A percentile compares a stretch with the other conserved stretches of the same genome.
These are phyloP conservation scores for Isurus oxyrinchus DNA, from an alignment of 2,113 vertebrate species.

Conservation along the genomic window DNA sequence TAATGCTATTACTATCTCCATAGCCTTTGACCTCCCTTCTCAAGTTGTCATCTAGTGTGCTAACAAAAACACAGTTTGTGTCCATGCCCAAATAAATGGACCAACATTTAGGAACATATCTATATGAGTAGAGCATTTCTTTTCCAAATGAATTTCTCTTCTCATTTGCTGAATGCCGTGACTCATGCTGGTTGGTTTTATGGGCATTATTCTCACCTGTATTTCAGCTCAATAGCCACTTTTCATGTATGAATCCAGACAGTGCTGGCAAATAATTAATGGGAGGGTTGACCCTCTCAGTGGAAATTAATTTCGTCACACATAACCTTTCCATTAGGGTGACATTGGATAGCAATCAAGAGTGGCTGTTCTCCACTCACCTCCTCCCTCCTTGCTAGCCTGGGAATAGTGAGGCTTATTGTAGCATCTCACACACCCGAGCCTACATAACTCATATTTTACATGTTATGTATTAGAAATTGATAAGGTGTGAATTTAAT, in stretches of 20 bases:
- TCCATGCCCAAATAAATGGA: background rate
- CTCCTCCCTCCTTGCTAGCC: background rate
- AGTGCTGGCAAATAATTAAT: background rate
- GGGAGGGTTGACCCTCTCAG: background rate
- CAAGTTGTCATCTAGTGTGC: background rate
- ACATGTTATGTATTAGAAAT: background rate
- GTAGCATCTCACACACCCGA: background rate
- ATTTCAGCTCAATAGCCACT: background rate
- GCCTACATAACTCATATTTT: background rate
- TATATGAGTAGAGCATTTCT: background rate
- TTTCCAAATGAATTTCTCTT: background rate
- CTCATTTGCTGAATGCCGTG: background rate
- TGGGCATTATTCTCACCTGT: background rate
- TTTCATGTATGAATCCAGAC: background rate
- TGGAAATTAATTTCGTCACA: background rate
- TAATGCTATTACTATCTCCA: background rate
- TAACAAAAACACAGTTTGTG: background rate
- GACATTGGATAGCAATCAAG: background rate
- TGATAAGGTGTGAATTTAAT: background rate
- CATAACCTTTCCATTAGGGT: background rate
- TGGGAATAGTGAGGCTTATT: background rate
- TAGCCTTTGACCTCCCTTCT: background rate
- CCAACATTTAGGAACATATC: background rate
- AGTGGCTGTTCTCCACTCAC: background rate
- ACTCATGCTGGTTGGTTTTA: background rate